Base-by-base conservation (phyloP, 2,888 invertebrate species). In the Watsonalla cultraria region DNA sequence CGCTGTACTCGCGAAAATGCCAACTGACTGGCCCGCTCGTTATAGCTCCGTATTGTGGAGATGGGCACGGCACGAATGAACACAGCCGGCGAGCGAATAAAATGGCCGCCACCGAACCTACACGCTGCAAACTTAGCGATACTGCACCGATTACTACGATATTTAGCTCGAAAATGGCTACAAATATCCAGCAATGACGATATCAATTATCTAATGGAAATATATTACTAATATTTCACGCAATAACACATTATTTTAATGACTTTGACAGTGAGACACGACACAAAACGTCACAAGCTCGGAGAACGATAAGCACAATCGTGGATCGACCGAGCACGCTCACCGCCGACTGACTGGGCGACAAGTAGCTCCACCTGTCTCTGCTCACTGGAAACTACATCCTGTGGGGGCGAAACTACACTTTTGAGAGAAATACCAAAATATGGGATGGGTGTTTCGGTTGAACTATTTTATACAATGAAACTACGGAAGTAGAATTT, bases 1-100 rank as follows among this genome's bases (percentile, higher is more conserved):
- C 88, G 83, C 86, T 78, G 77, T 82, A 83, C 84, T 90, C 88
- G 90, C 90, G 86, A 90, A 90, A 89, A 90, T 89, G 88, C 89
- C 89, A 90, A 90, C 90, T 88, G 90, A 90, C 78, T 84, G 83
- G 75, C 72, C 74, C 75, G 82, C 78, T 84, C 84, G 84, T 78
- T 82, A 79, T 70, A 72, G 77, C 84, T 79, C 81, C 80, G 86
- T 86, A 85, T 86, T 84, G 83, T 78, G 64, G 88, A 82, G 89
- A 88, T 87, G 89, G 84, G 87, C 88, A 80, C 84, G 84, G 84
- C 86, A 80, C 87, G 83, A 90, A 85, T 83, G 86, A 90, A 88
- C 84, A 84, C 85, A 81, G 82, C 91, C 89, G 90, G 89, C 88
- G 76, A 87, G 89, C 88, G 76, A 87, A 82, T 85, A 88, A 90